Conservation (phyloP, 2,797 vertebrate genomes). For the Pangasius mekongensis region DNA sequence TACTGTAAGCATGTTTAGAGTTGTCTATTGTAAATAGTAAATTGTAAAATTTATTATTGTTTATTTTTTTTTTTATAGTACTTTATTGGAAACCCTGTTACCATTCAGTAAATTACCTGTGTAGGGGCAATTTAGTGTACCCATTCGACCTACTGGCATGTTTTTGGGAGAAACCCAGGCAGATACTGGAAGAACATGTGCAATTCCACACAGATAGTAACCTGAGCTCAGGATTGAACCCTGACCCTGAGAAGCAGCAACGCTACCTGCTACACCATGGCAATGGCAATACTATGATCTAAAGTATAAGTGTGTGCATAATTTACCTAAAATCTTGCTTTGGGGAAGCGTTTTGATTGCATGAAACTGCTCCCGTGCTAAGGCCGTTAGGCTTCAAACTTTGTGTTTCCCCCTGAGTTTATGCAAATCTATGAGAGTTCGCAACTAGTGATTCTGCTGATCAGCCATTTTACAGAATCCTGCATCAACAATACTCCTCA, state of each 20-base stretch:
- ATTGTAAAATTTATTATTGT: background rate
- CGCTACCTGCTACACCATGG: background rate
- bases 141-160: background rate
- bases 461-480: constrained; percentile 47
- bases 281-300: background rate
- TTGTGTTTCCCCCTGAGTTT: constrained; percentile 40
- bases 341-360: constrained; percentile 2
- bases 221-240: background rate
- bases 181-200: background rate
- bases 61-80: background rate
- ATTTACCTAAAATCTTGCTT: background rate
- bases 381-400: background rate
- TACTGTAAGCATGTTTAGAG: background rate
- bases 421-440: constrained; percentile 62
- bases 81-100: background rate
- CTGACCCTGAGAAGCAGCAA: background rate
- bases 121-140: background rate
- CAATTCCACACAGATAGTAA: background rate
- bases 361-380: background rate
- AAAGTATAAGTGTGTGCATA: background rate
- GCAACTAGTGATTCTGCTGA: constrained; percentile 57
- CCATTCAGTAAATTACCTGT: background rate
- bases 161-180: background rate
- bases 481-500: constrained; percentile 21
- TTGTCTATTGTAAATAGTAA: background rate